Evolutionary conservation across 2,113 vertebrate genomes (phyloP).

Genomic region (Sander lucioperca): DNA sequence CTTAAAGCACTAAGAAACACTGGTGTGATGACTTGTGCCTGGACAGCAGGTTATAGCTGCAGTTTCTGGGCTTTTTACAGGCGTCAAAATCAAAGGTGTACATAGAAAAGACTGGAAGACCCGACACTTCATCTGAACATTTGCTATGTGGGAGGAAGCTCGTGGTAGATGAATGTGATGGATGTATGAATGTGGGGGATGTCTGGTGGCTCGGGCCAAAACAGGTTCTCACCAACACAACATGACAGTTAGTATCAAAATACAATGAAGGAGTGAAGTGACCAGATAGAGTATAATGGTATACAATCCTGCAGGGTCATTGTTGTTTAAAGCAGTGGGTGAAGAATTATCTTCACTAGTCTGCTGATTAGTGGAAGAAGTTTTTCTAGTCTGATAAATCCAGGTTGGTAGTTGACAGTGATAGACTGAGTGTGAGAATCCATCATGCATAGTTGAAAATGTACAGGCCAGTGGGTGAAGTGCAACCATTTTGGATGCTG

Average conservation of each 20-base stretch:
- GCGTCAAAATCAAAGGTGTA: constrained; percentile 55
- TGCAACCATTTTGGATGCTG: background rate
- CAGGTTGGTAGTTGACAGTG: background rate
- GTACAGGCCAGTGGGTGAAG: background rate
- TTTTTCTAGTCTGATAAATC: background rate
- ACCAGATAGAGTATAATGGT: background rate
- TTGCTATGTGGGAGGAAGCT: constrained; percentile 79
- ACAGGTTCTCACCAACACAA: constrained; percentile 45
- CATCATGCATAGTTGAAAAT: background rate
- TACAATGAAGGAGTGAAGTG: constrained; percentile 3
- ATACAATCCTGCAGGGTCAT: background rate
- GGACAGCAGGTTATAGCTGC: constrained; percentile 10
- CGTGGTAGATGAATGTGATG: constrained; percentile 71
- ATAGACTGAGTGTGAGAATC: background rate
- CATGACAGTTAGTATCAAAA: constrained; percentile 43
- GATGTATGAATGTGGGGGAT: constrained; percentile 72
- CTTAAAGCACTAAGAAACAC: background rate
- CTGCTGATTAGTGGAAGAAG: background rate
- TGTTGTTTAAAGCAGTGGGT: background rate
- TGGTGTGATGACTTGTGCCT: background rate
- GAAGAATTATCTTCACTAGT: no score
- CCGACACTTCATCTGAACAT: constrained; percentile 70
- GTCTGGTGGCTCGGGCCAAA: constrained; percentile 54
- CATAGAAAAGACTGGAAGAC: constrained; percentile 59
- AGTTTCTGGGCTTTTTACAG: constrained; percentile 21